Percentiles rank a stretch among this genome's conserved stretches.
phyloP scores from a whole-genome alignment of 2,113 vertebrate genomes.

The Pomatorhinus ruficollis region DNA sequence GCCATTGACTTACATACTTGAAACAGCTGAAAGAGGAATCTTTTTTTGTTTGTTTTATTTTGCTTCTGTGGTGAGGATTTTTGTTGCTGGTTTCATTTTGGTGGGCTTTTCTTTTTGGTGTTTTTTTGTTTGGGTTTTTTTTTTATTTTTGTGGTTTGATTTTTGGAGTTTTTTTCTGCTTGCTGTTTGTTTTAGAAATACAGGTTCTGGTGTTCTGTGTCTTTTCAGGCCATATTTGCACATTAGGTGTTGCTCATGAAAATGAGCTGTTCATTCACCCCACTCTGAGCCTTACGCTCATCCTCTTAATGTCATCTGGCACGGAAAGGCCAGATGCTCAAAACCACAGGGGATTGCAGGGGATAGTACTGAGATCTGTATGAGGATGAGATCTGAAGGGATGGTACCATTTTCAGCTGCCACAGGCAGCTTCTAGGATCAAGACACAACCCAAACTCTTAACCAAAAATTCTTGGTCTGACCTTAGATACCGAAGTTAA shows the following conservation, averaged over 20 bases:
- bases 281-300: not conserved
- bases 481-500: not conserved
- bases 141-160: not conserved
- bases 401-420: not conserved
- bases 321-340: not conserved
- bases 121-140: not conserved
- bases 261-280: not conserved
- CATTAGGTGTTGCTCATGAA: not conserved
- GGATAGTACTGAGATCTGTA: not conserved
- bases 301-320: not conserved
- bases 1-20: not conserved
- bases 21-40: not conserved
- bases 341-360: not conserved
- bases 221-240: not conserved
- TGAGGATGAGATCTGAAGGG: not conserved
- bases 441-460: not conserved
- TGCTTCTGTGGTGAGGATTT: not conserved
- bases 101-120: not conserved
- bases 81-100: not conserved
- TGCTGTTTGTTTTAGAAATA: not conserved
- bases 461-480: not conserved
- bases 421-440: not conserved
- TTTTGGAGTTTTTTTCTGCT: not conserved
- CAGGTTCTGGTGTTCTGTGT: not conserved
- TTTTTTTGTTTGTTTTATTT: not conserved